Percentiles rank a stretch among this genome's conserved stretches.
Evolutionary conservation across 2,888 invertebrate species (phyloP).

Genomic region (Acanthopleura granulata): DNA sequence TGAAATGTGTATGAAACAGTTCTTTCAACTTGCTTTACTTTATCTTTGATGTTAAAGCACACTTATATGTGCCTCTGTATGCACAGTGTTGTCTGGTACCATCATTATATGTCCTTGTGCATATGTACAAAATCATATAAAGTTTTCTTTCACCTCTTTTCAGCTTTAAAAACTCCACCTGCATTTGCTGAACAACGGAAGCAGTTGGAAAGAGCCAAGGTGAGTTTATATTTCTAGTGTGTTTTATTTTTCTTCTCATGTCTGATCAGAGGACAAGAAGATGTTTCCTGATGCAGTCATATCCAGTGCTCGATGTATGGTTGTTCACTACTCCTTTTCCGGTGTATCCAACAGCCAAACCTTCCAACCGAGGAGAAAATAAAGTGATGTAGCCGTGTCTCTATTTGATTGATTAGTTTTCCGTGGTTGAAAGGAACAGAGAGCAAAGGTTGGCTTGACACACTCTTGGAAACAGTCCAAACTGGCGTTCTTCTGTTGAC

Average conservation of each 20-base stretch:
- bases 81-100: no score
- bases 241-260: background rate
- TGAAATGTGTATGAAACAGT: no score
- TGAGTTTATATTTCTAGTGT: slow-evolving; percentile 37
- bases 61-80: background rate
- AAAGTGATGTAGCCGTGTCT: background rate
- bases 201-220: slow-evolving; percentile 92
- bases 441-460: slow-evolving; percentile 2
- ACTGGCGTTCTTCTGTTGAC: background rate
- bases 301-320: no score
- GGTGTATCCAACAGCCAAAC: background rate
- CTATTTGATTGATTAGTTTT: no score
- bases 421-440: no score
- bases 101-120: background rate
- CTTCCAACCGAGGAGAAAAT: background rate
- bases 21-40: background rate
- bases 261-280: no score
- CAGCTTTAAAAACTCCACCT: slow-evolving; percentile 91
- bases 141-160: slow-evolving; percentile 30
- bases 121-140: background rate
- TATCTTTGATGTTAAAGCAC: background rate
- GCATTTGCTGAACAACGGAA: slow-evolving; percentile 96
- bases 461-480: background rate
- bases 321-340: no score
- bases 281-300: no score